Conservation (phyloP, 2,113 vertebrate species). For the Australoheros scitulus region DNA sequence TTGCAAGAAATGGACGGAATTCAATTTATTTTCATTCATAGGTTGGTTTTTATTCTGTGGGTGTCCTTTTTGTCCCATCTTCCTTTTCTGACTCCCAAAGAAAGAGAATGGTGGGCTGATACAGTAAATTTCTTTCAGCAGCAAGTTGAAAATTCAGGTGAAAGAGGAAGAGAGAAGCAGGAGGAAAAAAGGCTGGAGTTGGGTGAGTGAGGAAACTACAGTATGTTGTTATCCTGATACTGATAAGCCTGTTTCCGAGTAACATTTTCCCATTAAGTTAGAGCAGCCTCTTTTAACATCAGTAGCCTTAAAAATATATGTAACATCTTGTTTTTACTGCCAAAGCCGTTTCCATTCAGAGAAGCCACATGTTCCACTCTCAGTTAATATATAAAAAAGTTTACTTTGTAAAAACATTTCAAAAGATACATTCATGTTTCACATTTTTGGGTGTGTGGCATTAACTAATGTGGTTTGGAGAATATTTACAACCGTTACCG, state of each 20-base stretch:
- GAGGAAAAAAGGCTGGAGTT: not conserved
- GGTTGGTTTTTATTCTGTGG: constrained; percentile 17
- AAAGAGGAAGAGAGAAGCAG: constrained; percentile 2
- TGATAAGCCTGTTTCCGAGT: constrained; percentile 34
- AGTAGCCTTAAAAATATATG: not conserved
- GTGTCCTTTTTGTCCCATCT: constrained; percentile 26
- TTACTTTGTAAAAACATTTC: constrained; percentile 20
- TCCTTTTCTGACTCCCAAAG: constrained; percentile 37
- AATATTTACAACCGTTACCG: not conserved
- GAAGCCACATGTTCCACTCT: constrained; percentile 46
- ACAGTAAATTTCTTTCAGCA: not conserved
- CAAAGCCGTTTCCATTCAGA: constrained; percentile 59
- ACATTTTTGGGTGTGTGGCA: not conserved
- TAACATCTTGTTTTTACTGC: constrained; percentile 32
- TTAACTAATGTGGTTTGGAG: not conserved
- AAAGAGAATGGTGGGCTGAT: constrained; percentile 18
- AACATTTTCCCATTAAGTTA: constrained; percentile 26
- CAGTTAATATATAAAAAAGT: not conserved
- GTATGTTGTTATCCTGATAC: constrained; percentile 12
- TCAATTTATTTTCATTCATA: constrained; percentile 41
- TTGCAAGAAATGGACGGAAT: constrained; percentile 4
- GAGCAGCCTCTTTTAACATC: constrained; percentile 13
- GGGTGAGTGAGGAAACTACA: not conserved
- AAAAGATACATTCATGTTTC: not conserved
- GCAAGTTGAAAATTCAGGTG: constrained; percentile 29